Base-by-base conservation (phyloP, 1,140 invertebrate species). In the Leptopilina clavipes region DNA sequence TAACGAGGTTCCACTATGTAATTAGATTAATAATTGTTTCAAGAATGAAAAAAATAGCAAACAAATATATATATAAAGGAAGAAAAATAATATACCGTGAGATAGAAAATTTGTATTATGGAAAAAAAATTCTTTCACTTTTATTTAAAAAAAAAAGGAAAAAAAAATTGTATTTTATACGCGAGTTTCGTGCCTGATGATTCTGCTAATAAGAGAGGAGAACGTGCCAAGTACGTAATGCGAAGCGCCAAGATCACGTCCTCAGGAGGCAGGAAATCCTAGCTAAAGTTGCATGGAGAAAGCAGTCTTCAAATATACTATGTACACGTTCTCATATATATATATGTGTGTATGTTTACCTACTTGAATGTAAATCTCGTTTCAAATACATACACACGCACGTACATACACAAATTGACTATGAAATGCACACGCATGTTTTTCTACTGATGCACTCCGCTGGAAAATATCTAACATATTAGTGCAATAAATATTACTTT, bases 181-280 rank as follows among this genome's bases (percentile, higher is more conserved):
- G 5, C 48, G 19, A 65, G 14, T 10, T 65, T 65, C 25, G 25
- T n/a, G 59, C 31, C 7, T 65, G 59, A 31, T 65, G 59, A 65
- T 65, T 65, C 70, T 43, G 25, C 5, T 75, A 48, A 19, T 48
- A 71, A 75, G 17, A 75, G 65, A 54, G 22, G 52, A 76, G 37
- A 72, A 40, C 70, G 72, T 74, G 73, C 17, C 73, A 65, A 73
- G 56, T 79, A 84, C 81, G 82, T 84, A 84, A 82, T 74, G 65
- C 31, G 75, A 72, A 72, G 70, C 76, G 75, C 75, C 81, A 83
- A 84, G 83, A 81, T 84, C 83, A 84, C 81, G 78, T 80, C 79
- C 80, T 25, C 18, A 19, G 72, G 76, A 77, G 83, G 18, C 82
- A 85, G 82, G 84, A 85, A 85, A 84, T 84, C 79, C 82, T 84